Evolutionary conservation across 2,888 invertebrate genomes (phyloP), one percentile per base, ranked within the genome.

Genomic region (Lycia hirtaria): DNA sequence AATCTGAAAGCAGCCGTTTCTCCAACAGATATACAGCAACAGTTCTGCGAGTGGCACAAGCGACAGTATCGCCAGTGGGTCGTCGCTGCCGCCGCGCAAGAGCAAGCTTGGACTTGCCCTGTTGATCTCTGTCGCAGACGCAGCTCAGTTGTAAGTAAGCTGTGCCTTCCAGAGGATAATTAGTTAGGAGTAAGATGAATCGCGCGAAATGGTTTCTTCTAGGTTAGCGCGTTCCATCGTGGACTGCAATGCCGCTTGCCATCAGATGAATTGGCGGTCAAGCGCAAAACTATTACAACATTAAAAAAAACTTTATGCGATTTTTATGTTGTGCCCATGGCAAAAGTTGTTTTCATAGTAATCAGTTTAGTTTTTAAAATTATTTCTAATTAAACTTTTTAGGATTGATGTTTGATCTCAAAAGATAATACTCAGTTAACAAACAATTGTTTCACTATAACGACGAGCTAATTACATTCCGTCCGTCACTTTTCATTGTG

Each of bases 31-130:
- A 56, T 88, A 85, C 75, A 85, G 85, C 71, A 87, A 79, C 45
- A 90, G 89, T 62, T 84, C 88, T 0, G 71, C 81, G 0, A 88
- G 88, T 33, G 87, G 87, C 1, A 90, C 90, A 0, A 80, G 72
- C 24, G 91, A 87, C 9, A 90, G 89, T 50, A 67, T 91, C 7
- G 67, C 80, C 0, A 90, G 89, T 51, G 71, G 74, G 0, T 69
- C 80, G 5, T 73, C 73, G 0, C 61, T 72, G 54, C 64, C 78
- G 0, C 73, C 75, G 17, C 76, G 76, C 53, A 84, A 82, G 60
- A 85, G 79, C 69, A 89, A 91, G 49, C 74, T 92, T 1, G 92
- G 92, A 0, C 67, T 92, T 4, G 92, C 92, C 0, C 65, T 92
- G 40, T 71, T 92, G 32, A 88, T 92, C 67, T 88, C 85, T 1